Evolutionary conservation across 2,888 invertebrate genomes (phyloP), one percentile per base, ranked within the genome.

Genomic region (Pilophorus perplexus): DNA sequence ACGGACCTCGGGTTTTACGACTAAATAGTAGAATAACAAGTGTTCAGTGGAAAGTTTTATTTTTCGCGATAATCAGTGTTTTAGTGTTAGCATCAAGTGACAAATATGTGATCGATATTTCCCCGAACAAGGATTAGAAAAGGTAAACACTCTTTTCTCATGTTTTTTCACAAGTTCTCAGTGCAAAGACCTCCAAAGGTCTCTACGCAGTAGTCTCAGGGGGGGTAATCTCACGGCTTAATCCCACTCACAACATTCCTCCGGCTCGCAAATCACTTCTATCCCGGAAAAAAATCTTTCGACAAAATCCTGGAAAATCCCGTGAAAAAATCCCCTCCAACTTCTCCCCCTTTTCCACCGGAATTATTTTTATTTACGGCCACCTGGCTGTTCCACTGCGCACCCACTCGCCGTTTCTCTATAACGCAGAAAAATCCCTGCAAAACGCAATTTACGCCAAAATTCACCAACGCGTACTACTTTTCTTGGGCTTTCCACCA

Each of bases 101-200:
- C 12, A 20, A 38, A 55, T 20, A 55, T 55, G 55, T 55, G 55
- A 55, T 55, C 55, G 55, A 55, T 38, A 5, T 42, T 28, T 28
- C 46, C 28, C 18, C 6, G 37, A n/a, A 22, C 18, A 38, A 20
- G 55, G 38, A 38, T 55, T 38, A 55, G 5, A 55, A 23, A 55
- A 55, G 38, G 55, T 37, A 38, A 38, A 55, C 37, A n/a, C 54
- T 4, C 18, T 55, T 38, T 33, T 55, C 37, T 23, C 28, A 23
- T 37, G 37, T 37, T 55, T 38, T 55, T 5, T 10, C 42, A 5
- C 38, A 38, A 38, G 37, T 52, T 52, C 33, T 38, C 25, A 38
- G 55, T 37, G 55, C 55, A 55, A 55, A 55, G 55, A 55, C 55
- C 55, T 20, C 38, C n/a, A 33, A 10, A 37, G 55, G 55, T 55